These are phyloP conservation scores for Scaeva pyrastri DNA, from an alignment of 2,888 invertebrate species.

Conservation along the genomic window DNA sequence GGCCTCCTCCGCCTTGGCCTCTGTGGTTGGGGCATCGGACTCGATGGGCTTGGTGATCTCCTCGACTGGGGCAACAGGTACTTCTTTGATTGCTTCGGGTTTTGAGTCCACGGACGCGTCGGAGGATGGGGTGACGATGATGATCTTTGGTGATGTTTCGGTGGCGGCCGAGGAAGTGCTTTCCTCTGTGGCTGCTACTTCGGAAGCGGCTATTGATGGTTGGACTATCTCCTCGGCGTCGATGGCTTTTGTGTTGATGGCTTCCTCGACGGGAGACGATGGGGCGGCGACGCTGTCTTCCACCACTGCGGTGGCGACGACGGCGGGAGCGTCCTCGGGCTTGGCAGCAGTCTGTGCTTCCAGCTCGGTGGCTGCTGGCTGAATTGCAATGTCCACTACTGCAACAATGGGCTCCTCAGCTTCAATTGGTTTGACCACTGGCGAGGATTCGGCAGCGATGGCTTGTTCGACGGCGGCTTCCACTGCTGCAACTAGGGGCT, in stretches of 20 bases:
- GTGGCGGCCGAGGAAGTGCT: slow-evolving; percentile 16
- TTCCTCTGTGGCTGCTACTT: not conserved
- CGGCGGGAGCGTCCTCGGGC: not conserved
- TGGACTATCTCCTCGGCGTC: slow-evolving; percentile 31
- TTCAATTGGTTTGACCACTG: not conserved
- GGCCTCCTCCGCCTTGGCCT: slow-evolving; percentile 34
- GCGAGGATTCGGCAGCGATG: slow-evolving; percentile 17
- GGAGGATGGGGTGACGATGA: slow-evolving; percentile 65
- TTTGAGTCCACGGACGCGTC: not conserved
- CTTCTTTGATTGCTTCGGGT: slow-evolving; percentile 22
- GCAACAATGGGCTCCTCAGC: slow-evolving; percentile 11
- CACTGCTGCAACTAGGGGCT: slow-evolving; percentile 23
- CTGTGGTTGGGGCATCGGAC: slow-evolving; percentile 1
- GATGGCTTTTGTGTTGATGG: slow-evolving; percentile 11
- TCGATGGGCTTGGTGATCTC: slow-evolving; percentile 26
- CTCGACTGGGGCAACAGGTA: slow-evolving; percentile 15
- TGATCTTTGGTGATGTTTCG: slow-evolving; percentile 46
- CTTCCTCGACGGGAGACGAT: slow-evolving; percentile 27
- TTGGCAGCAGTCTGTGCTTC: slow-evolving; percentile 23
- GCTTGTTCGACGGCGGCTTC: slow-evolving; percentile 43
- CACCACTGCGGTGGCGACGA: not conserved
- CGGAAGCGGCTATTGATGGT: no score
- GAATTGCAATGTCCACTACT: slow-evolving; percentile 7
- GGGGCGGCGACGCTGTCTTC: slow-evolving; percentile 15
- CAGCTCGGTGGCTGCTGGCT: not conserved